Evolutionary conservation across 2,888 invertebrate species (phyloP).

Genomic region (Byasa hedistus): DNA sequence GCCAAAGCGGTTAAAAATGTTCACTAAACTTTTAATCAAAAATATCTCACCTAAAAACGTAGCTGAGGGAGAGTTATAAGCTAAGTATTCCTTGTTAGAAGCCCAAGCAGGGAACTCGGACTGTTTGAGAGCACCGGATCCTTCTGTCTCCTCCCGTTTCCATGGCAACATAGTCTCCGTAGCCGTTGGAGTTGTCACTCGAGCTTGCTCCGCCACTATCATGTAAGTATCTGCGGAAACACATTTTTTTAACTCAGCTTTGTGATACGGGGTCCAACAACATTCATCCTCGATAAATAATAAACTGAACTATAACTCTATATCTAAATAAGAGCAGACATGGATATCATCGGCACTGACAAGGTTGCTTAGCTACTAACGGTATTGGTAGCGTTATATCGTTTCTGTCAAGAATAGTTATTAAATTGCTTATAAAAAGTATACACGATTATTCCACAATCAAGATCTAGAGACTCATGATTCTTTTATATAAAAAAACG

Average conservation of each 20-base stretch:
- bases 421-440: too few species aligned
- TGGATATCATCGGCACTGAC: too few species aligned
- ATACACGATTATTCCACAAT: too few species aligned
- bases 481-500: too few species aligned
- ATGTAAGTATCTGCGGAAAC: slow-evolving; percentile 60
- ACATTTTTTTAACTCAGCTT: background rate
- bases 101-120: slow-evolving; percentile 97
- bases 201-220: slow-evolving; percentile 82
- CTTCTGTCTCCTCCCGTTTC: slow-evolving; percentile 91
- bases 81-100: slow-evolving; percentile 95
- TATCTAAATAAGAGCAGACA: too few species aligned
- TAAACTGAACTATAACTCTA: background rate
- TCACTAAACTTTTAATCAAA: background rate
- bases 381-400: too few species aligned
- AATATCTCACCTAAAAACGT: slow-evolving; percentile 89
- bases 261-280: background rate
- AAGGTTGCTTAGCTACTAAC: too few species aligned
- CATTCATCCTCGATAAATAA: background rate
- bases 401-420: too few species aligned
- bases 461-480: too few species aligned
- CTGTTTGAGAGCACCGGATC: slow-evolving; percentile 85
- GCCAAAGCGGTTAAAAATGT: too few species aligned
- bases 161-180: slow-evolving; percentile 95
- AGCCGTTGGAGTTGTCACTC: slow-evolving; percentile 92
- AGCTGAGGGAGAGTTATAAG: slow-evolving; percentile 94